Evolutionary conservation across 2,113 vertebrate species (phyloP), one percentile per base, ranked within the genome.

Genomic region (Myiagra hebetior): DNA sequence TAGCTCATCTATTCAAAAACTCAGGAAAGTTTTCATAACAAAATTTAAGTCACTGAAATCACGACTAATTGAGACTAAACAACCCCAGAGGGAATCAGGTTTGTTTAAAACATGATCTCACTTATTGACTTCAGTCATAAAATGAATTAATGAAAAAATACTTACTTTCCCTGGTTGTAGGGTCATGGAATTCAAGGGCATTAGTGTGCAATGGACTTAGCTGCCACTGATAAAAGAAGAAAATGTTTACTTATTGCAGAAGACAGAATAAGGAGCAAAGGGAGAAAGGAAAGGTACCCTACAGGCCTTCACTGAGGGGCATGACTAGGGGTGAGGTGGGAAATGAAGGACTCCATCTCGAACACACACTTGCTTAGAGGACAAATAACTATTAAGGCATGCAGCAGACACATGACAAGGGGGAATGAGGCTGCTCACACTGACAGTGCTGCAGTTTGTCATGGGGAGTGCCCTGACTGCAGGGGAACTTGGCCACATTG

Each of bases 221-320:
- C 93, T 98, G 99, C 99, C 99, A 99, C 99, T 99, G 97, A 87
- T 91, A 95, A 93, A 96, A 81, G 85, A 92, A 42, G 73, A 87
- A 76, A 81, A 77, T 1, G 5, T 64, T 78, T 41, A 79, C 37
- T 78, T 70, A 27, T 47, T 79, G 21, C 22, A 72, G 64, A 85
- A 90, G 41, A 82, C 57, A 91, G 57, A 80, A 70, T 20, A 70
- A 63, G 28, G 19, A 88, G 13, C 46, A 67, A 76, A 65, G 26
- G 10, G 8, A 70, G 55, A 52, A 65, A 59, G 16, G 55, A 62
- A 41, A 93, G 49, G 35, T 33, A 76, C 11, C 16, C 41, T 41
- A 23, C 20, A 55, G 46, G 19, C 19, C 49, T 89, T 85, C 31
- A 39, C 33, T 50, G 41, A 37, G 35, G 87, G 65, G 33, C 20